Evolutionary conservation across 2,797 vertebrate species (phyloP).

Genomic region (Gorsachius magnificus): DNA sequence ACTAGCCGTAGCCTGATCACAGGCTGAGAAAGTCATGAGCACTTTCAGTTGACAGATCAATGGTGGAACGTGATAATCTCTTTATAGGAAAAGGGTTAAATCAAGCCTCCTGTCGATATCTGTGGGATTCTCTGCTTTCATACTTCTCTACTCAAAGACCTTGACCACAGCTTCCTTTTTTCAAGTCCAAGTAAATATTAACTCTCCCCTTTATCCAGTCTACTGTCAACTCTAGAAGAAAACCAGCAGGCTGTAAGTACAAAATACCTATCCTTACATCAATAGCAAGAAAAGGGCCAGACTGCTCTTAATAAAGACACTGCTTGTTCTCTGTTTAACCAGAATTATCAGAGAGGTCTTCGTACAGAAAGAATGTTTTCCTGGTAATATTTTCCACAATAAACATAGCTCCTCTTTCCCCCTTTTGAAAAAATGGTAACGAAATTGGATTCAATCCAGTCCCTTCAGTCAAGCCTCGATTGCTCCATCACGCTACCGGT

Average conservation of each 20-base stretch:
- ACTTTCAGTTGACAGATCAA: background rate
- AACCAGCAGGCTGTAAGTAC: background rate
- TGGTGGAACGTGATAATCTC: background rate
- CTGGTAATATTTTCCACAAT: background rate
- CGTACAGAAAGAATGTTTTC: background rate
- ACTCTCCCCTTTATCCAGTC: slow-evolving; percentile 3
- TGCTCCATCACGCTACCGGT: background rate
- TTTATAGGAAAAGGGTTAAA: background rate
- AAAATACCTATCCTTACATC: slow-evolving; percentile 12
- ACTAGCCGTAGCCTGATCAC: background rate
- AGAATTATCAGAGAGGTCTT: background rate
- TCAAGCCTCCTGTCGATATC: background rate
- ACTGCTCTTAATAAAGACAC: background rate
- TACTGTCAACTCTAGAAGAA: background rate
- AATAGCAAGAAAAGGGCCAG: background rate
- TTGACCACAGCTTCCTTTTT: background rate
- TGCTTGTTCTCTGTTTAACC: background rate
- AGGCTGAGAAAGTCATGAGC: background rate
- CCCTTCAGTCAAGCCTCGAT: slow-evolving; percentile 1
- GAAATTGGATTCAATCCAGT: slow-evolving; percentile 12
- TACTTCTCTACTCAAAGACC: background rate
- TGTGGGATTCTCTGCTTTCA: background rate
- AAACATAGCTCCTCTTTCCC: background rate
- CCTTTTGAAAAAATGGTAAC: background rate
- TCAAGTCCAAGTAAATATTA: slow-evolving; percentile 11